Percentiles rank a stretch among this genome's conserved stretches.
Evolutionary conservation across 2,888 invertebrate genomes (phyloP).

Genomic region (Andricus quercusramuli): DNA sequence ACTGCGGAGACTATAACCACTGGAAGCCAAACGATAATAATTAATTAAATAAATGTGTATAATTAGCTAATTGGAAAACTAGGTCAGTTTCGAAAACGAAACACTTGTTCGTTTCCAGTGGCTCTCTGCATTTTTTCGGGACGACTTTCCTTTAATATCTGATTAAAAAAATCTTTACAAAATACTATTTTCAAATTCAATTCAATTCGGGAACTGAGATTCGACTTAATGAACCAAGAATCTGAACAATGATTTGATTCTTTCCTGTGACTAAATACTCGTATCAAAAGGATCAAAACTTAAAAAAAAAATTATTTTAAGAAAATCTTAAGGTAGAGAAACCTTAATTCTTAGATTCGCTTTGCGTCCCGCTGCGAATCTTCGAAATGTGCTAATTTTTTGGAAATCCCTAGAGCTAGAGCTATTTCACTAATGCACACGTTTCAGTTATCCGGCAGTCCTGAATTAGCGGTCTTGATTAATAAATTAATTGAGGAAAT

Average conservation of each 20-base stretch:
- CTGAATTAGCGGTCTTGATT: not conserved
- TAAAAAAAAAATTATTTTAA: not conserved
- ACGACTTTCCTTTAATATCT: not conserved
- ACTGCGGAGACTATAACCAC: not conserved
- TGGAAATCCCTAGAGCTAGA: not conserved
- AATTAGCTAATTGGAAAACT: not conserved
- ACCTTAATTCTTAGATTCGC: not conserved
- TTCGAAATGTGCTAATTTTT: not conserved
- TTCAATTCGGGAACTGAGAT: not conserved
- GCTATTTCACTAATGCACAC: slow-evolving; percentile 2
- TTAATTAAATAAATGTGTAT: not conserved
- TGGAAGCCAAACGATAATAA: slow-evolving; percentile 14
- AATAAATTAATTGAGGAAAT: not conserved
- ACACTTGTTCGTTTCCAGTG: slow-evolving; percentile 2
- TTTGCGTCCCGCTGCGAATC: not conserved
- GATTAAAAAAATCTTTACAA: not conserved
- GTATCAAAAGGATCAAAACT: not conserved
- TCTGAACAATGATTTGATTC: not conserved
- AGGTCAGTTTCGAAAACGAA: slow-evolving; percentile 16
- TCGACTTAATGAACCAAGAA: not conserved
- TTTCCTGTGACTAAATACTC: not conserved
- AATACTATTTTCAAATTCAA: not conserved
- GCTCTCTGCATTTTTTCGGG: not conserved
- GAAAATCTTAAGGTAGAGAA: not conserved
- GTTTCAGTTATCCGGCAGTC: not conserved